Conservation (phyloP, 2,113 vertebrate genomes). For the Oncorhynchus tshawytscha region DNA sequence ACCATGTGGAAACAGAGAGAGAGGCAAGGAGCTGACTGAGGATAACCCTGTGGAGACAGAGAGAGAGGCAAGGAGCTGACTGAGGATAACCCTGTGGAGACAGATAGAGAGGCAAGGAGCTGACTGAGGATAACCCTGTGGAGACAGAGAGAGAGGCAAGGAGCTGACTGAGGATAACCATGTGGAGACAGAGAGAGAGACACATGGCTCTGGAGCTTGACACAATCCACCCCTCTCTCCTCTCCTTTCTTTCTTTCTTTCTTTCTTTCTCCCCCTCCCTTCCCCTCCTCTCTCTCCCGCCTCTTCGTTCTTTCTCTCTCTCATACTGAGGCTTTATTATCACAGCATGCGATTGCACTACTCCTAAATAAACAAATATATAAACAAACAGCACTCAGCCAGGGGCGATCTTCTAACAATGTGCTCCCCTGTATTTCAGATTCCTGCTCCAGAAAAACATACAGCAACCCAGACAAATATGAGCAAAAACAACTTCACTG, state of each 20-base stretch:
- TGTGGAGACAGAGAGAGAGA: not conserved
- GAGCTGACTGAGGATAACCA: not conserved
- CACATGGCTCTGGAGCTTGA: not conserved
- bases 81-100: too few relatives aligned
- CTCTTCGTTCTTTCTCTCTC: not conserved
- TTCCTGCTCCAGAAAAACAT: conserved; percentile 17
- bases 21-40: not conserved
- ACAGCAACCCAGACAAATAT: conserved; percentile 22
- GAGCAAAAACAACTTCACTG: not conserved
- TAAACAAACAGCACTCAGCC: conserved; percentile 35
- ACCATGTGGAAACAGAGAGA: not conserved
- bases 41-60: not conserved
- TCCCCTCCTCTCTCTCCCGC: not conserved
- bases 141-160: not conserved
- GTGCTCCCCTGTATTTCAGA: not conserved
- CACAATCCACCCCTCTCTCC: conserved; percentile 9
- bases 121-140: too few relatives aligned
- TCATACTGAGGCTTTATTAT: conserved; percentile 48
- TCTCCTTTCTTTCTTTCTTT: not conserved
- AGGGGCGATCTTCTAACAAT: conserved; percentile 16
- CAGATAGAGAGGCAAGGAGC: not conserved
- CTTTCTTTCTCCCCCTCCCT: not conserved
- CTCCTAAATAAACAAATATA: conserved; percentile 38
- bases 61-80: not conserved
- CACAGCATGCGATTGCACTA: conserved; percentile 32